Evolutionary conservation across 2,888 invertebrate genomes (phyloP).

Genomic region (Trichogramma dendrolimi): DNA sequence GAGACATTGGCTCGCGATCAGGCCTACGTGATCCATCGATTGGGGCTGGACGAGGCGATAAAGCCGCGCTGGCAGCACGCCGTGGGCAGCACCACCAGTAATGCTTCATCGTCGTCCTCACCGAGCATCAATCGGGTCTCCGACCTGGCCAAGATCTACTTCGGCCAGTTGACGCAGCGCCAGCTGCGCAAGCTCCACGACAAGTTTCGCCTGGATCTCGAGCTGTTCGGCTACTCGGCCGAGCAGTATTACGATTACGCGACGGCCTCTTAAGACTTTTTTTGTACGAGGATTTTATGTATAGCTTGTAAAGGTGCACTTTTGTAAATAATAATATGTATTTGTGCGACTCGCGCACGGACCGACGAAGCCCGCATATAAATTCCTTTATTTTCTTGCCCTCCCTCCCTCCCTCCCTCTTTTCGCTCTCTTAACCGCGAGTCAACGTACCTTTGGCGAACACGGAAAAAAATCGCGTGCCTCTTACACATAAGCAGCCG

Average conservation of each 20-base stretch:
- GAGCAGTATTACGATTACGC: conserved; percentile 46
- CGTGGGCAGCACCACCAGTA: conserved; percentile 31
- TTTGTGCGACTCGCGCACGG: too few species aligned
- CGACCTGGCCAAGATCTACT: conserved; percentile 49
- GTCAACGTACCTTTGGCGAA: too few species aligned
- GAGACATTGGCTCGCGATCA: conserved; percentile 58
- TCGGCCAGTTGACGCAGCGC: conserved; percentile 47
- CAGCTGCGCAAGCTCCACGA: conserved; percentile 50
- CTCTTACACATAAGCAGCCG: too few species aligned
- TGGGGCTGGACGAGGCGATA: conserved; percentile 42
- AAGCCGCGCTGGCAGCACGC: conserved; percentile 47
- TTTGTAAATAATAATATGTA: too few species aligned
- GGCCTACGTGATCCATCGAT: conserved; percentile 47
- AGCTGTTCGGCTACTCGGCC: conserved; percentile 54
- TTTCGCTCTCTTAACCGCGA: too few species aligned
- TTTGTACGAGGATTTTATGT: too few species aligned
- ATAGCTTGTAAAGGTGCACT: too few species aligned
- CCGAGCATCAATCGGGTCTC: conserved; percentile 16
- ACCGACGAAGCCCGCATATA: too few species aligned
- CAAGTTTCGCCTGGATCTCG: conserved; percentile 55
- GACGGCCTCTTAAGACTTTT: conserved; percentile 10
- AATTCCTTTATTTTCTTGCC: too few species aligned
- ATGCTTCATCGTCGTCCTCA: too few species aligned
- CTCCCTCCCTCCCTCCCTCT: too few species aligned
- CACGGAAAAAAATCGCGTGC: too few species aligned